These are phyloP conservation scores for Cerastoderma edule DNA, from an alignment of 2,888 invertebrate genomes.

Conservation along the genomic window DNA sequence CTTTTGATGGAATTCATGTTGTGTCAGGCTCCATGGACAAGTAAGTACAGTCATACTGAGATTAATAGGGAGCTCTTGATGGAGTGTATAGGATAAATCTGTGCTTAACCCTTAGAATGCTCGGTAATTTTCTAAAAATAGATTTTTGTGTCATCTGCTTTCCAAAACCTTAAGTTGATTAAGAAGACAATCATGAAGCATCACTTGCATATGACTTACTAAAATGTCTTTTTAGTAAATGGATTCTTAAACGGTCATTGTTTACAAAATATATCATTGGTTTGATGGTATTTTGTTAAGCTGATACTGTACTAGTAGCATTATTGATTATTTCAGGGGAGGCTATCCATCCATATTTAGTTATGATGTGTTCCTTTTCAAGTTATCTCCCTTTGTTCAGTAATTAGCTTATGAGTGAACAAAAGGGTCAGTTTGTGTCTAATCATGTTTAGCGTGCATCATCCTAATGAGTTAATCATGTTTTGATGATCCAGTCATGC, in stretches of 20 bases:
- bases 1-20: conserved; percentile 68
- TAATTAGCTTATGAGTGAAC: not conserved
- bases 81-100: not conserved
- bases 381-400: conserved; percentile 2
- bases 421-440: not conserved
- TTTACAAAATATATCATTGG: no score
- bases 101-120: no score
- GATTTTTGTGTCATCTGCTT: no score
- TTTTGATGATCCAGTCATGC: not conserved
- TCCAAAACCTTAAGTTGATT: not conserved
- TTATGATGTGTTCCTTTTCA: no score
- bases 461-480: conserved; percentile 13
- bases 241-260: no score
- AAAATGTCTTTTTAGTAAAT: no score
- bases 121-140: no score
- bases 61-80: not conserved
- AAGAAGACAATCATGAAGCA: no score
- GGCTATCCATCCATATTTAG: not conserved
- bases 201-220: no score
- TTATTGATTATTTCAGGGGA: no score
- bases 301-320: no score
- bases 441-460: conserved; percentile 8
- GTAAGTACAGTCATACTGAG: conserved; percentile 63
- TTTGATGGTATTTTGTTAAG: no score
- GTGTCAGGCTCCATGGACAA: conserved; percentile 74